Percentiles rank a stretch among this genome's conserved stretches.
Conservation (phyloP, 2,113 vertebrate species). For the Smithornis capensis region DNA sequence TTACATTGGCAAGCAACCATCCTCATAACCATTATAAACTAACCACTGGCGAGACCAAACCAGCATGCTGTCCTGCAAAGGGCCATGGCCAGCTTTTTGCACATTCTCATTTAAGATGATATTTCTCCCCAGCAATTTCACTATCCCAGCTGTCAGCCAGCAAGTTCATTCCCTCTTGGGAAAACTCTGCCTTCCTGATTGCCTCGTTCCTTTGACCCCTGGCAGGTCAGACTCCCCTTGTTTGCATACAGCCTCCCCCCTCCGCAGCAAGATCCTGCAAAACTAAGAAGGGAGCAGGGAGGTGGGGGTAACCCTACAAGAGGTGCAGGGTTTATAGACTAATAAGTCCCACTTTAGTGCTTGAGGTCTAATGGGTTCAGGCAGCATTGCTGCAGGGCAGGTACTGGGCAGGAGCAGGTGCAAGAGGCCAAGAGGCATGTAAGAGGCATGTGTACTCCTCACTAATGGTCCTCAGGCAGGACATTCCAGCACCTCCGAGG, state of each 20-base stretch:
- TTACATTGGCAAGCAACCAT: not conserved
- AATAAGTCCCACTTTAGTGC: not conserved
- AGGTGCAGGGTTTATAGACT: not conserved
- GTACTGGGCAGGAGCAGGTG: not conserved
- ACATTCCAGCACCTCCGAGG: not conserved
- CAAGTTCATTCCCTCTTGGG: not conserved
- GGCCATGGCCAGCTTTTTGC: not conserved
- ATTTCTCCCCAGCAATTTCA: slow-evolving; percentile 6
- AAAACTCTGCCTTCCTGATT: slow-evolving; percentile 4
- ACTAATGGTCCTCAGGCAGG: not conserved
- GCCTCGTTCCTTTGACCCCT: not conserved
- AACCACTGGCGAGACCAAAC: not conserved
- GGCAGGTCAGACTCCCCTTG: not conserved
- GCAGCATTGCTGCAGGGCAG: not conserved
- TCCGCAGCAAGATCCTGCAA: not conserved
- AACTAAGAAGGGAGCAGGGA: not conserved
- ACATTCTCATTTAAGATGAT: not conserved
- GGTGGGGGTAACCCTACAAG: not conserved
- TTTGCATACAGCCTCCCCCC: not conserved
- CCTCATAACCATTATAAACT: not conserved
- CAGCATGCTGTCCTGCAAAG: not conserved
- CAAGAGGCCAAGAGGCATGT: not conserved
- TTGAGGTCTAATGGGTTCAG: not conserved
- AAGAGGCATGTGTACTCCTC: not conserved
- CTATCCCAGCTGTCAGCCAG: not conserved